Evolutionary conservation across 2,888 invertebrate species (phyloP), one percentile per base, ranked within the genome.

Genomic region (Diloba caeruleocephala): DNA sequence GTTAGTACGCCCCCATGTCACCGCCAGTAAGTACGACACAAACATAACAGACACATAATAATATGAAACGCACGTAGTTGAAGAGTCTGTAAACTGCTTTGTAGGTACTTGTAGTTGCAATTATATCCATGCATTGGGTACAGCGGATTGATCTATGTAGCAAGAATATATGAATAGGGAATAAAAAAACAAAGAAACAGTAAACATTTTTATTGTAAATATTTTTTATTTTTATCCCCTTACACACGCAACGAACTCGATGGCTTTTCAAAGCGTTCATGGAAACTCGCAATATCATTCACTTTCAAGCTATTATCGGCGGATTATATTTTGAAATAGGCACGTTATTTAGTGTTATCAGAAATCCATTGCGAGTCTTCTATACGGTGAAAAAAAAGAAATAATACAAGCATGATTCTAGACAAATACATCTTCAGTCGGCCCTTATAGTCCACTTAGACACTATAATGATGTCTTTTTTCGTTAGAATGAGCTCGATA

Each of bases 141-240:
- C 2, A 19, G 2, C 19, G 2, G 19, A n/a, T 5, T 29, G 12
- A 13, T 29, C 6, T 21, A 1, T 21, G 6, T 4, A 33, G 7
- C 12, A 32, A 3, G 10, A n/a, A 13, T 31, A 15, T 46, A 41
- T 37, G 29, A 37, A 34, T 41, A 21, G 7, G 32, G 77, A 90
- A 88, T 86, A 74, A 91, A 88, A 91, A 51, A 81, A 51, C 79
- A 74, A 79, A 79, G 73, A 75, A 92, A 92, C 92, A 92, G 90
- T 92, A 92, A 92, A 92, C 92, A 91, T 92, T 89, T 91, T 91
- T 91, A 91, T 90, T 92, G 90, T 91, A 91, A 92, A 92, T 92
- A 92, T 88, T 87, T 85, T 87, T 92, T 92, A 91, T 92, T 92
- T 88, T 92, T 57, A 89, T 89, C 83, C 78, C 79, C 83, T 88